These are phyloP conservation scores for Synanthedon tipuliformis DNA, from an alignment of 2,888 invertebrate species.

Conservation along the genomic window DNA sequence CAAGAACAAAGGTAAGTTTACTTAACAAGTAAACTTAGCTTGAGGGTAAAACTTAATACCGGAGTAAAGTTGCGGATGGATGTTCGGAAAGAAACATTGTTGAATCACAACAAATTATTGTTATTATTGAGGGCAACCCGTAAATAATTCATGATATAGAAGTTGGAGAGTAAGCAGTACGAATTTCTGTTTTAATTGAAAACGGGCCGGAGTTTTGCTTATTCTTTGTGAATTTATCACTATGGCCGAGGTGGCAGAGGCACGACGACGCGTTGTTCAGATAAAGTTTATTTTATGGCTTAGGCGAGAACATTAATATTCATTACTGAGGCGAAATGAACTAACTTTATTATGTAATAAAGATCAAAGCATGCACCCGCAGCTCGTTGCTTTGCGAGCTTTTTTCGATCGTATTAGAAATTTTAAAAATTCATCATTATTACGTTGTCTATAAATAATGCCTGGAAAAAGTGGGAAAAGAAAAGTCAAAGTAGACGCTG, in stretches of 20 bases:
- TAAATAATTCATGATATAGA: conserved; percentile 53
- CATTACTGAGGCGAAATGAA: conserved; percentile 63
- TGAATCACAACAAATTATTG: conserved; percentile 31
- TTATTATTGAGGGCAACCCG: conserved; percentile 32
- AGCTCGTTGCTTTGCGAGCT: conserved; percentile 1
- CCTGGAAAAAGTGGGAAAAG: no score
- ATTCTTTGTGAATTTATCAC: conserved; percentile 62
- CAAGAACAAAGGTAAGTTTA: no score
- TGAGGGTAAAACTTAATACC: background rate
- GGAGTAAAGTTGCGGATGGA: conserved; percentile 1
- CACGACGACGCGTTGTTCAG: conserved; percentile 51
- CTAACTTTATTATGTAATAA: conserved; percentile 65
- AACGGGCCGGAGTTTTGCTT: conserved; percentile 49
- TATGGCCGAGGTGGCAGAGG: conserved; percentile 14
- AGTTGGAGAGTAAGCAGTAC: conserved; percentile 48
- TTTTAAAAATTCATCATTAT: no score
- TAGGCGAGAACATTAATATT: conserved; percentile 66
- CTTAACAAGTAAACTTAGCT: no score
- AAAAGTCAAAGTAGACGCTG: no score
- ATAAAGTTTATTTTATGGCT: conserved; percentile 68
- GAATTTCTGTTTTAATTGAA: conserved; percentile 58
- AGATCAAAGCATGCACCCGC: conserved; percentile 45
- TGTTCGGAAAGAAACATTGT: conserved; percentile 12
- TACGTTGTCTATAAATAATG: no score
- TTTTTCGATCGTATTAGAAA: background rate